These are phyloP conservation scores for Chloromyia formosa DNA, from an alignment of 2,888 invertebrate genomes.

Conservation along the genomic window DNA sequence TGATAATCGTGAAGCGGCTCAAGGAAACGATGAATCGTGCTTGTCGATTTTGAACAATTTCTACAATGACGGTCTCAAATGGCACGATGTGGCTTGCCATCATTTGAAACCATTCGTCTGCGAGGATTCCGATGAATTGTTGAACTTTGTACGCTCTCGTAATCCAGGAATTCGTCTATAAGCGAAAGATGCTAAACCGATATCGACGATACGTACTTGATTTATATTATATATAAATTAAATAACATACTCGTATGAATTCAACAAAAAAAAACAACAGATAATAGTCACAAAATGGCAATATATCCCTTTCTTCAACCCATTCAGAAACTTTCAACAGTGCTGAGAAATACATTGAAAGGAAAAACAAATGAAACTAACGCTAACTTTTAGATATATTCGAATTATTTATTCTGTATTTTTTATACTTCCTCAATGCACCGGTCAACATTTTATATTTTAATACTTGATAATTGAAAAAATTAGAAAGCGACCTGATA, in stretches of 20 bases:
- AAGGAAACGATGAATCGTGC: slow-evolving; percentile 92
- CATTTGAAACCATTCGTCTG: slow-evolving; percentile 89
- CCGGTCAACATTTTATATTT: neutral
- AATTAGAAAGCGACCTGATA: neutral
- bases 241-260: slow-evolving; percentile 4
- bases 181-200: slow-evolving; percentile 52
- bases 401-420: neutral
- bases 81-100: slow-evolving; percentile 89
- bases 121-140: slow-evolving; percentile 88
- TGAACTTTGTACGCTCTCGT: slow-evolving; percentile 89
- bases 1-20: slow-evolving; percentile 89
- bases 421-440: neutral
- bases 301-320: neutral
- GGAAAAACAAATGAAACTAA: neutral
- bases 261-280: slow-evolving; percentile 7
- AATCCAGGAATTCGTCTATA: slow-evolving; percentile 86
- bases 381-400: neutral
- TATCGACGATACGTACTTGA: slow-evolving; percentile 12
- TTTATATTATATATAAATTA: slow-evolving; percentile 44
- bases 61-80: slow-evolving; percentile 87
- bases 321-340: too few species aligned
- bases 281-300: slow-evolving; percentile 26
- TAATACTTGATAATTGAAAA: too few species aligned
- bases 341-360: neutral
- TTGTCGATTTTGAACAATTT: slow-evolving; percentile 89